These are phyloP conservation scores for Ophioninae sp. DNA, from an alignment of 2,888 invertebrate species.

Conservation along the genomic window DNA sequence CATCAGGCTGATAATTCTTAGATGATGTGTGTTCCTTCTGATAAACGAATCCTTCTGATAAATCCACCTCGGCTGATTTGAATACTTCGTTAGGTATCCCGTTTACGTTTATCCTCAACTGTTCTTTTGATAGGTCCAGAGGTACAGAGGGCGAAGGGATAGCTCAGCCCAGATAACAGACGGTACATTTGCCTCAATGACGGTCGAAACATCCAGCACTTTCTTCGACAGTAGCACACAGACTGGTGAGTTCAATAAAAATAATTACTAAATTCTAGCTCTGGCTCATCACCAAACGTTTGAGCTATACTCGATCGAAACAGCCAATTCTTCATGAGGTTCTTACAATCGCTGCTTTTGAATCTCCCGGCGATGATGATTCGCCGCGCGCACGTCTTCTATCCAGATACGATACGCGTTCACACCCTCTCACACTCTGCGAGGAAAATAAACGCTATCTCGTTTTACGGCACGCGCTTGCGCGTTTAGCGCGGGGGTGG, in stretches of 20 bases:
- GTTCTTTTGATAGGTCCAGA: conserved; percentile 72
- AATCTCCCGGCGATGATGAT: conserved; percentile 36
- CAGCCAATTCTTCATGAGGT: neutral
- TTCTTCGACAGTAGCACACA: conserved; percentile 96
- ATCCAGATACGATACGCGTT: neutral
- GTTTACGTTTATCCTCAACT: neutral
- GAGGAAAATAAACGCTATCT: conserved; percentile 17
- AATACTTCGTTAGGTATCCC: neutral
- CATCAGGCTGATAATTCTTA: neutral
- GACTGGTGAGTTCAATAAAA: conserved; percentile 87
- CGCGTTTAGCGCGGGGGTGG: conserved; percentile 59
- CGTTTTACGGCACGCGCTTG: conserved; percentile 60
- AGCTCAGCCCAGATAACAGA: conserved; percentile 95
- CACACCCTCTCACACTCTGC: conserved; percentile 4
- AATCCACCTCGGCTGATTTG: neutral
- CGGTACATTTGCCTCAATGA: conserved; percentile 95
- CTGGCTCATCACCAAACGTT: neutral
- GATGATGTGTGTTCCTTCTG: neutral
- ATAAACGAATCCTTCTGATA: too few relatives aligned
- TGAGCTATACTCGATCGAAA: neutral
- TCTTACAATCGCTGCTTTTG: conserved; percentile 8
- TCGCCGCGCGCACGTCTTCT: conserved; percentile 25
- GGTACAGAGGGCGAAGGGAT: conserved; percentile 88
- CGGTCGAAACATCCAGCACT: conserved; percentile 95
- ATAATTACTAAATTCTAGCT: neutral